Evolutionary conservation across 2,113 vertebrate genomes (phyloP).

Genomic region (Platanista minor): DNA sequence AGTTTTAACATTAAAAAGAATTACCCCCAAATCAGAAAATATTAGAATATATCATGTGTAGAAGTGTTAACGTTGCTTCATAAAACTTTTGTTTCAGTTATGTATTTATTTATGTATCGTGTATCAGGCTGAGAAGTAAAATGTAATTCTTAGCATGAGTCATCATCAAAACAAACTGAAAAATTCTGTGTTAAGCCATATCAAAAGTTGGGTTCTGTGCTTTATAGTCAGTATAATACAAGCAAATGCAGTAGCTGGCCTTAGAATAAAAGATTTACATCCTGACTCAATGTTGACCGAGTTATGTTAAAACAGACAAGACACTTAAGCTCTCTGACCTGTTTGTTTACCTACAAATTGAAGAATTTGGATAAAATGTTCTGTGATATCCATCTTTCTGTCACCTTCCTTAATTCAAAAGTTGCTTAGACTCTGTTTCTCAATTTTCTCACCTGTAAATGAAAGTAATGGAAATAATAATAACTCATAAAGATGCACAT

Average conservation of each 20-base stretch:
- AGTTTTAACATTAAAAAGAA: not conserved
- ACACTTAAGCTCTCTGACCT: not conserved
- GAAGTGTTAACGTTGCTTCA: not conserved
- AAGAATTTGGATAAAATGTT: not conserved
- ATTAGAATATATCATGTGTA: not conserved
- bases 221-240: not conserved
- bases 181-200: not conserved
- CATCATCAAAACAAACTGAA: not conserved
- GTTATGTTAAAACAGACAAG: not conserved
- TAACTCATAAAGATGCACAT: not conserved
- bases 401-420: not conserved
- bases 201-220: not conserved
- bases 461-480: not conserved
- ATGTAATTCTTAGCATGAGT: not conserved
- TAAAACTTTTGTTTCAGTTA: not conserved
- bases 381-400: not conserved
- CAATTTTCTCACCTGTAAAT: not conserved
- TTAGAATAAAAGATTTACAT: not conserved
- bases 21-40: not conserved
- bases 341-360: not conserved
- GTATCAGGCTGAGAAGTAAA: not conserved
- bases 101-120: not conserved
- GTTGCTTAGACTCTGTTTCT: not conserved
- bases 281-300: not conserved
- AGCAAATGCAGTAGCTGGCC: not conserved